Evolutionary conservation across 2,113 vertebrate species (phyloP).

Genomic region (Cottus gobio): DNA sequence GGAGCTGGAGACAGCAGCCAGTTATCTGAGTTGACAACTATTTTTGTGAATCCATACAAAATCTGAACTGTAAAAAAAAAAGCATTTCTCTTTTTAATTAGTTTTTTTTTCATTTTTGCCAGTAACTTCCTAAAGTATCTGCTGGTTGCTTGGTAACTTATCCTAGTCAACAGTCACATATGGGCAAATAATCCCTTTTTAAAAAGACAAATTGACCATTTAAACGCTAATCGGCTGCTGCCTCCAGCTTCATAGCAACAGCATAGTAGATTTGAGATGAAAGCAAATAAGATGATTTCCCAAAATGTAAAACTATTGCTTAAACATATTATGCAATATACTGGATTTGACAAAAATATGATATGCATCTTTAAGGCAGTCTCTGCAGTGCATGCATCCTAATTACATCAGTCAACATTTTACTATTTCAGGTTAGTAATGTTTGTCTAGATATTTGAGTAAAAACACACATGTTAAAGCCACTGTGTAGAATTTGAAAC

Average conservation of each 20-base stretch:
- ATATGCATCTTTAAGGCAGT: neutral
- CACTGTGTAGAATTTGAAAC: neutral
- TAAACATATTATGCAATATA: neutral
- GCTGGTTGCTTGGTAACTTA: neutral
- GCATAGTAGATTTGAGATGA: neutral
- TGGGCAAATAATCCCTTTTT: neutral
- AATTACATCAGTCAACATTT: neutral
- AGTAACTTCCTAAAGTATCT: neutral
- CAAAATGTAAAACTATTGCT: neutral
- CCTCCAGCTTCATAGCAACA: neutral
- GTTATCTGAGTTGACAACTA: neutral
- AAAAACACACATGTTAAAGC: neutral
- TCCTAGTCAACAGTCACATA: neutral
- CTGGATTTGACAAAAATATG: neutral
- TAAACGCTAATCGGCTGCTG: neutral
- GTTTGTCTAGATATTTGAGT: neutral
- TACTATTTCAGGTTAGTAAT: neutral
- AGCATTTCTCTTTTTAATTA: neutral
- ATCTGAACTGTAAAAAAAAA: neutral
- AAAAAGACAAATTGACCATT: neutral
- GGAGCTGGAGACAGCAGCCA: neutral
- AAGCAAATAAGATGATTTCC: constrained; percentile 6
- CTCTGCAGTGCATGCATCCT: constrained; percentile 5
- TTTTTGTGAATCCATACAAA: neutral
- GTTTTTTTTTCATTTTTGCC: neutral